Evolutionary conservation across 2,888 invertebrate species (phyloP), one percentile per base, ranked within the genome.

Genomic region (Sepiola atlantica): DNA sequence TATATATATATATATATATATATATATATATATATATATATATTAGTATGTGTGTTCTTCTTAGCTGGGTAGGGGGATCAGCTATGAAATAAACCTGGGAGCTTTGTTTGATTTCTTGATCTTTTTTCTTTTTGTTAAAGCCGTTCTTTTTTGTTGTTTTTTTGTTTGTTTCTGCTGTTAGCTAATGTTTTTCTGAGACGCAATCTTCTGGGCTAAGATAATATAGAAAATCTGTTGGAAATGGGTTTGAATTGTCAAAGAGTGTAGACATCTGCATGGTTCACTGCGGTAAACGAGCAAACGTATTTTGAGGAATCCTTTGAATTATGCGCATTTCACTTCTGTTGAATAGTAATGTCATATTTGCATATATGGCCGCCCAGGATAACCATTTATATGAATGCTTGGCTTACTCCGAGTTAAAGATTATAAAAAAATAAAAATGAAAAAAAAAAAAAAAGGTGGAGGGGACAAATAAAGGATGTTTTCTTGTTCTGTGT

Each of bases 281-380:
- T 77, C 77, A 77, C 77, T 77, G 77, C 77, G n/a, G 77, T 77
- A 77, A 77, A 77, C n/a, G 77, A 77, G 77, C 77, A 77, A n/a
- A 77, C 77, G 77, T 77, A 77, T 77, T 77, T 77, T 28, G n/a
- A 77, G 77, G 77, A 77, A 77, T 77, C 77, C 77, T 77, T 77
- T 77, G 77, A 77, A 77, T 77, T 77, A 77, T 77, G 77, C 77
- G 77, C 77, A 77, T 77, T 77, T 77, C 77, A 77, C n/a, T 77
- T 77, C 77, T 77, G 77, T 28, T 77, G 77, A 77, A 77, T 77
- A 77, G 77, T 77, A 77, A 77, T 77, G 77, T 77, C 77, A 77
- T 77, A 77, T 77, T 77, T 77, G 77, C 77, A 77, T 77, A 77
- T 77, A 28, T 77, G 77, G 77, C 77, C 77, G 77, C 77, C 77